Base-by-base conservation (phyloP, 2,888 invertebrate species). In the Selenia dentaria region DNA sequence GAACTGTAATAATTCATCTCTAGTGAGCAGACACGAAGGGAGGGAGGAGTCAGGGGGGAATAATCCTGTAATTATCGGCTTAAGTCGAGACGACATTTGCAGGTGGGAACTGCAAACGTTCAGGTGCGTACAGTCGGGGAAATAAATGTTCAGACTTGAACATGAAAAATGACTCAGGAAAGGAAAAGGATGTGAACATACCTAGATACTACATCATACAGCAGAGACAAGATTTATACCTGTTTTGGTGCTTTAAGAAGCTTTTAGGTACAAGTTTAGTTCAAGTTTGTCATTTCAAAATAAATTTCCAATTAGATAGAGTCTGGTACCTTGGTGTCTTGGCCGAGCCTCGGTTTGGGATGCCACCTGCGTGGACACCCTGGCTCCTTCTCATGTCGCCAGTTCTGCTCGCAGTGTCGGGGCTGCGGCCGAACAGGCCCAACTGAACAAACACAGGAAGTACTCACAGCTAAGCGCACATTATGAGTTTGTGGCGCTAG, bases 41-140 rank as follows among this genome's bases (percentile, higher is more conserved):
- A 35, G 34, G 50, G 50, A 43, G 52, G 51, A 36, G 28, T 36
- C 36, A 12, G 53, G 62, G 75, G 76, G 71, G 71, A 59, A 76
- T 87, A 88, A 89, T 89, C 89, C 86, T 64, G 78, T 88, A 88
- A 89, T 89, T 89, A 89, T 88, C 89, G 79, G 86, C 88, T 89
- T 88, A 89, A 79, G 86, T 81, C 79, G 69, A 86, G 85, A 84
- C 84, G 83, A 79, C 87, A 82, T 79, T 83, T 71, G 75, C 87
- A 88, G 87, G 87, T 84, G 82, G 77, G 70, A 71, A 74, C 66
- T 67, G 72, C 73, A 69, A 67, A 59, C 63, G 44, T 38, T 62
- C 73, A 74, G 74, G 77, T 75, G 71, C 74, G 70, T 62, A 59
- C 60, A 24, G 45, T 42, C 4, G 35, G 35, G 47, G 49, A 37